phyloP scores from a whole-genome alignment of 2,888 invertebrate genomes.

The Stenurella melanura region DNA sequence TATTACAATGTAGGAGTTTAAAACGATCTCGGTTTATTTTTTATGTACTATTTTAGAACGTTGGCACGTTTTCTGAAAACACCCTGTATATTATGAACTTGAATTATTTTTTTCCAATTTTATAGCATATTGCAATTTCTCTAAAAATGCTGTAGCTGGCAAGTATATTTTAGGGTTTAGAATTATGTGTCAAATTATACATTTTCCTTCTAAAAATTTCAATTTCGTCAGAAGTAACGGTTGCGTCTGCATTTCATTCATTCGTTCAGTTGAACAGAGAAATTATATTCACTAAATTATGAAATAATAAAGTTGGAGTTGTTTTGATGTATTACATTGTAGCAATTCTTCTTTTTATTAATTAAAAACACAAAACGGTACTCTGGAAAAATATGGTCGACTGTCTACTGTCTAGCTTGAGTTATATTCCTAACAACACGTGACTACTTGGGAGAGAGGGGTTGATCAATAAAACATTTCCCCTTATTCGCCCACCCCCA shows the following conservation, averaged over 20 bases:
- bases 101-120: too few species aligned
- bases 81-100: too few species aligned
- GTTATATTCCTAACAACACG: conserved; percentile 72
- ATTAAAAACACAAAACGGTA: conserved; percentile 63
- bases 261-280: conserved; percentile 15
- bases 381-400: conserved; percentile 65
- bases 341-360: conserved; percentile 62
- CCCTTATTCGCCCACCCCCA: conserved; percentile 70
- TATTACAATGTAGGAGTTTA: too few species aligned
- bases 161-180: not conserved
- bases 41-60: too few species aligned
- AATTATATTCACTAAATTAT: conserved; percentile 27
- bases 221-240: not conserved
- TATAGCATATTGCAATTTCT: too few species aligned
- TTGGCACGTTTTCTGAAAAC: too few species aligned
- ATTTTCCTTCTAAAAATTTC: not conserved
- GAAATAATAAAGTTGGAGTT: conserved; percentile 44
- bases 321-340: conserved; percentile 56
- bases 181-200: not conserved
- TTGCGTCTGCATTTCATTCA: not conserved
- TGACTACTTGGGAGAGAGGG: conserved; percentile 70
- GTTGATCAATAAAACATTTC: conserved; percentile 77
- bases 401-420: conserved; percentile 72
- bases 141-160: too few species aligned
- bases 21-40: too few species aligned